Conservation (phyloP, 92 coral and sea anemone genomes). For the Bergia sp. region DNA sequence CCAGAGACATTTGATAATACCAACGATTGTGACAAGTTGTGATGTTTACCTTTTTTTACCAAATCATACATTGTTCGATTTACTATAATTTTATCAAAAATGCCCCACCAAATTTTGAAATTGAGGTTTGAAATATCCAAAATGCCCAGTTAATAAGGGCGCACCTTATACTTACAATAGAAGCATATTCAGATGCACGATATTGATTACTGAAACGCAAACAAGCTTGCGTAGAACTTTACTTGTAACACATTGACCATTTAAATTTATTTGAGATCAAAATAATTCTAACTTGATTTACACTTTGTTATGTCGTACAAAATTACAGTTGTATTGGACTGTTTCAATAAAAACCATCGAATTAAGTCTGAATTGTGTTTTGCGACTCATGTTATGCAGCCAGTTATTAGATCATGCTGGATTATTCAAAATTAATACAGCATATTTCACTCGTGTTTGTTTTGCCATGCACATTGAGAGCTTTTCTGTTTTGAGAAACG, state of each 20-base stretch:
- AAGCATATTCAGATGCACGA: too few relatives aligned
- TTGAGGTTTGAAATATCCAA: neutral
- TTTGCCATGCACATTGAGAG: neutral
- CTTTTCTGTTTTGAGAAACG: neutral
- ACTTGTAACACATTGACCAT: neutral
- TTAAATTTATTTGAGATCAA: neutral
- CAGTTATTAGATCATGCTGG: too few relatives aligned
- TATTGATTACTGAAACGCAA: too few relatives aligned
- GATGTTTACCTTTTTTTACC: neutral
- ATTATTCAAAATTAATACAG: too few relatives aligned
- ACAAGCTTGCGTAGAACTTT: too few relatives aligned
- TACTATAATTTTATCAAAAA: too few relatives aligned
- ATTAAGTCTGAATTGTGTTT: neutral
- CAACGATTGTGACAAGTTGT: neutral
- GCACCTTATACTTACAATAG: too few relatives aligned
- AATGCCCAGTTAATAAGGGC: neutral
- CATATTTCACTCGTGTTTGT: too few relatives aligned
- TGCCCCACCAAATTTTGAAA: neutral
- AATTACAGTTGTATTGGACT: neutral
- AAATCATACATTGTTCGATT: too few relatives aligned
- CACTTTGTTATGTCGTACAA: slow-evolving; percentile 5
- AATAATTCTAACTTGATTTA: neutral
- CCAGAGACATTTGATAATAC: neutral
- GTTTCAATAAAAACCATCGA: neutral
- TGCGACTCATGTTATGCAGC: too few relatives aligned